Conservation (phyloP, 2,888 invertebrate species). For the Dexiosoma caninum region DNA sequence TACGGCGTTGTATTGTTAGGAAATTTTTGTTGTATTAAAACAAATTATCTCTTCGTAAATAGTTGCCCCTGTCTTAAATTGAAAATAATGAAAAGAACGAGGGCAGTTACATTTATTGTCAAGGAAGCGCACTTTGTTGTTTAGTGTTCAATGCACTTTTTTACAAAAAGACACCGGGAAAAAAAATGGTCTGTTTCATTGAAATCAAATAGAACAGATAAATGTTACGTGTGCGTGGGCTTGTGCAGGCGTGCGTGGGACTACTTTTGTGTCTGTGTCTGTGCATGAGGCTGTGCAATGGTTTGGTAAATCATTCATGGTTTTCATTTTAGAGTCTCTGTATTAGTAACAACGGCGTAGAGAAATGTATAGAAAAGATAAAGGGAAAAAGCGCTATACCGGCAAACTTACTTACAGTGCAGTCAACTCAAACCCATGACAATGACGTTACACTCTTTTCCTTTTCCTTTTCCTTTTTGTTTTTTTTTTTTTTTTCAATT, state of each 20-base stretch:
- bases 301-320: constrained; percentile 49
- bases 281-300: background rate
- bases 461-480: background rate
- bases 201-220: constrained; percentile 37
- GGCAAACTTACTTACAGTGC: constrained; percentile 56
- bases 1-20: background rate
- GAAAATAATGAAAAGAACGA: background rate
- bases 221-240: background rate
- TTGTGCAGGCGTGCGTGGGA: background rate
- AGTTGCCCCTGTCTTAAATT: background rate
- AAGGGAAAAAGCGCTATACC: constrained; percentile 11
- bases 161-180: background rate
- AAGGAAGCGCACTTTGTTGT: constrained; percentile 46
- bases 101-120: constrained; percentile 39
- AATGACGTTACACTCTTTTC: constrained; percentile 52
- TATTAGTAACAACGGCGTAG: constrained; percentile 18
- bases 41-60: constrained; percentile 10
- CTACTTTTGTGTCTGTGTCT: background rate
- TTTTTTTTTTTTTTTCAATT: background rate
- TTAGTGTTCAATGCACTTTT: constrained; percentile 49
- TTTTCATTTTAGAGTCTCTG: constrained; percentile 25
- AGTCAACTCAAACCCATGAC: constrained; percentile 62
- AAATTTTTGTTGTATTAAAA: constrained; percentile 15
- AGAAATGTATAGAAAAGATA: constrained; percentile 3
- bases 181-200: constrained; percentile 38